Base-by-base conservation (phyloP, 2,888 invertebrate genomes). In the Cataglyphis cursor region DNA sequence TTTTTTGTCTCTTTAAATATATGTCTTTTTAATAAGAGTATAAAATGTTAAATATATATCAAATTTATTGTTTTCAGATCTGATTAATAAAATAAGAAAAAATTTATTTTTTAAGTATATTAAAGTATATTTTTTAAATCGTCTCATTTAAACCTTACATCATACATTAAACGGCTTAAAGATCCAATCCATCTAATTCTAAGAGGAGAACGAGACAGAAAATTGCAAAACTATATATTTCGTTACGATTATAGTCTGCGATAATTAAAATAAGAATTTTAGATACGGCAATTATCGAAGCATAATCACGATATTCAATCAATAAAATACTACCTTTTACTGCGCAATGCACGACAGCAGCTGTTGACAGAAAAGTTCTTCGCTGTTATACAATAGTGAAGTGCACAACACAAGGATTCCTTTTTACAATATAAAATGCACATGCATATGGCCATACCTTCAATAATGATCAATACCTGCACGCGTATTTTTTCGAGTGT, bases 201-300 rank as follows among this genome's bases (percentile, higher is more conserved):
- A 51, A 35, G 51, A 44, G 73, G 61, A 66, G 21, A 57, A 41
- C 61, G 44, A 88, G 73, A 28, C 2, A 28, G 28, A 31, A 70
- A 70, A 78, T 85, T 85, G 87, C 87, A 82, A 89, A 92, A 91
- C 91, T 88, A 51, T 51, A n/a, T 51, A 8, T 51, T 51, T 1
- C n/a, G 18, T 51, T 51, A 51, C 8, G 51, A 65, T 35, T 24
- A 65, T n/a, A 18, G 15, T 38, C 9, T 3, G 21, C 3, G 10
- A 3, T n/a, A 44, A 35, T 5, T 10, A 31, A 51, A 68, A n/a
- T 31, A 21, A 68, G 12, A 31, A 68, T n/a, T 51, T 68, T 31
- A 51, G 3, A 4, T 18, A 18, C 48, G 28, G n/a, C 51, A 59
- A 80, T 70, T 70, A 70, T 76, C 15, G 38, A 21, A 24, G 31